These are phyloP conservation scores for Sylvicola cinctus DNA, from an alignment of 2,888 invertebrate genomes.

Conservation along the genomic window DNA sequence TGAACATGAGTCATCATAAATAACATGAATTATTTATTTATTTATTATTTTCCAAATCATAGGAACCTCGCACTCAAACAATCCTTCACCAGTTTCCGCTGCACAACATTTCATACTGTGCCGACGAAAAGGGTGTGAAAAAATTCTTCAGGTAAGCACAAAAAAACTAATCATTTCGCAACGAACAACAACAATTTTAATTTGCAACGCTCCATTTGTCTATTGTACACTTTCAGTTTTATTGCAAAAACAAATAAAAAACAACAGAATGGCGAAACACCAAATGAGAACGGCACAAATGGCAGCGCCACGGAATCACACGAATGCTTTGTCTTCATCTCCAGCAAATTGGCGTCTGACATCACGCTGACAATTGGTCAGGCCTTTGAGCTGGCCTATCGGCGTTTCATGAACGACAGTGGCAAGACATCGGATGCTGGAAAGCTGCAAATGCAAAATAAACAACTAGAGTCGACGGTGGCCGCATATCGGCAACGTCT, in stretches of 20 bases:
- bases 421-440: slow-evolving; percentile 75
- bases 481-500: slow-evolving; percentile 63
- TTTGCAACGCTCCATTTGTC: slow-evolving; percentile 4
- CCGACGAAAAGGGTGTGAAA: slow-evolving; percentile 95
- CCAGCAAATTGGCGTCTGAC: slow-evolving; percentile 92
- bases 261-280: not conserved
- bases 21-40: no score
- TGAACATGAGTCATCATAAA: no score
- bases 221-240: slow-evolving; percentile 19
- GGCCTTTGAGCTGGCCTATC: slow-evolving; percentile 94
- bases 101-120: slow-evolving; percentile 95
- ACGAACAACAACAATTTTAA: not conserved
- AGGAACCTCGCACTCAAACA: slow-evolving; percentile 52
- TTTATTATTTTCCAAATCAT: no score
- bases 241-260: slow-evolving; percentile 24
- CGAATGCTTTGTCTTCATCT: slow-evolving; percentile 92
- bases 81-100: slow-evolving; percentile 90
- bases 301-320: slow-evolving; percentile 63
- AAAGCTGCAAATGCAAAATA: slow-evolving; percentile 73
- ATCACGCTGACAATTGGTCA: slow-evolving; percentile 96
- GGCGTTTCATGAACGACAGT: slow-evolving; percentile 78
- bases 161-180: no score
- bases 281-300: slow-evolving; percentile 10
- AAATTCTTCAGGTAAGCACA: slow-evolving; percentile 59
- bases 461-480: slow-evolving; percentile 70